A percentile compares a stretch with the other conserved stretches of the same genome.
Conservation (phyloP, 2,888 invertebrate genomes). For the Oasisia sp. region DNA sequence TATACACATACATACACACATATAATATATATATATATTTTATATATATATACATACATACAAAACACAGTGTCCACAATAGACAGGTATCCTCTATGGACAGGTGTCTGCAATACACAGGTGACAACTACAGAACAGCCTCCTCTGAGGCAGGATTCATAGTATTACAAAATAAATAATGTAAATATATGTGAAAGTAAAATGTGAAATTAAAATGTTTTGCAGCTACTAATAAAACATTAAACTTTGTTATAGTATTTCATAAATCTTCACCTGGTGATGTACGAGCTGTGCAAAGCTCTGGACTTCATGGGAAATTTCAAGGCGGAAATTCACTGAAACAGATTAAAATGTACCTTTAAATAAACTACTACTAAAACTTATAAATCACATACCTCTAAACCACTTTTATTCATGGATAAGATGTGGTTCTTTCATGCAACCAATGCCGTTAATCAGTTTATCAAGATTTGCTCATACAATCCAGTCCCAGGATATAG, state of each 20-base stretch:
- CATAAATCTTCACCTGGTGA: slow-evolving; percentile 51
- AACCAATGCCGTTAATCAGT: neutral
- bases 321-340: slow-evolving; percentile 75
- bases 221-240: neutral
- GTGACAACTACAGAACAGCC: no score
- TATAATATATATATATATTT: no score
- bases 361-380: neutral
- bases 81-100: neutral
- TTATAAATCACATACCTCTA: no score
- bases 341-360: slow-evolving; percentile 28
- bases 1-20: no score
- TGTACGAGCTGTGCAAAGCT: slow-evolving; percentile 87
- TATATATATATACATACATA: no score
- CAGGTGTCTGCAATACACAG: neutral
- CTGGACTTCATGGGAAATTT: slow-evolving; percentile 77
- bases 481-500: no score
- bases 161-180: slow-evolving; percentile 14
- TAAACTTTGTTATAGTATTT: neutral
- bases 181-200: neutral
- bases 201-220: neutral
- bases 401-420: no score
- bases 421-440: no score
- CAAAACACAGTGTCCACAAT: neutral
- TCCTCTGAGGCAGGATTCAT: neutral
- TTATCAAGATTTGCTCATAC: no score